Evolutionary conservation across 2,113 vertebrate species (phyloP).

Genomic region (Saguinus imperator): DNA sequence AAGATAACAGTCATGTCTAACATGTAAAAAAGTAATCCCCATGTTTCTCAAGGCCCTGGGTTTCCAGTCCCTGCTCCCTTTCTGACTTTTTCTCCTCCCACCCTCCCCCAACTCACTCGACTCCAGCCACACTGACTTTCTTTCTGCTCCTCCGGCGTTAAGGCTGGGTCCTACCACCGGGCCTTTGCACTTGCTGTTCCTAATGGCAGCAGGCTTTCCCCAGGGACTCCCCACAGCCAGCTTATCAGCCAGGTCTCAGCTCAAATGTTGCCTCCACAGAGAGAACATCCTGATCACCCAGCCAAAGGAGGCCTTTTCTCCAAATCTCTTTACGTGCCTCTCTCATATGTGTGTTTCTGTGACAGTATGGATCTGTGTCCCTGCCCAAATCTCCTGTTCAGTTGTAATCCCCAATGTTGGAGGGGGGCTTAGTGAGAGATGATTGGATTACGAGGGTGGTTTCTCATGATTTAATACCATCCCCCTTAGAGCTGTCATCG

Average conservation of each 20-base stretch:
- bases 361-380: too few relatives aligned
- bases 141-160: neutral
- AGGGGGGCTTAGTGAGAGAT: too few relatives aligned
- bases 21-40: neutral
- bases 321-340: neutral
- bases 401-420: too few relatives aligned
- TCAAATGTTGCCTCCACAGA: neutral
- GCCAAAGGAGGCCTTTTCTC: neutral
- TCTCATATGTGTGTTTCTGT: neutral
- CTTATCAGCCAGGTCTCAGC: neutral
- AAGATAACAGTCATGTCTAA: neutral
- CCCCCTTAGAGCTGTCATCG: too few relatives aligned
- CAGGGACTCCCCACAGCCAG: neutral
- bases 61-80: neutral
- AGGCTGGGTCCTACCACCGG: neutral
- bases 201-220: neutral
- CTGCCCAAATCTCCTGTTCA: too few relatives aligned
- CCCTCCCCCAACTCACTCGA: neutral
- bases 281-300: neutral
- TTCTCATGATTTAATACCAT: too few relatives aligned
- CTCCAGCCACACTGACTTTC: neutral
- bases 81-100: neutral
- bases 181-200: neutral
- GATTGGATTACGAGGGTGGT: too few relatives aligned
- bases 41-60: neutral